Conservation (phyloP, 2,797 vertebrate species). For the Microtus californicus region DNA sequence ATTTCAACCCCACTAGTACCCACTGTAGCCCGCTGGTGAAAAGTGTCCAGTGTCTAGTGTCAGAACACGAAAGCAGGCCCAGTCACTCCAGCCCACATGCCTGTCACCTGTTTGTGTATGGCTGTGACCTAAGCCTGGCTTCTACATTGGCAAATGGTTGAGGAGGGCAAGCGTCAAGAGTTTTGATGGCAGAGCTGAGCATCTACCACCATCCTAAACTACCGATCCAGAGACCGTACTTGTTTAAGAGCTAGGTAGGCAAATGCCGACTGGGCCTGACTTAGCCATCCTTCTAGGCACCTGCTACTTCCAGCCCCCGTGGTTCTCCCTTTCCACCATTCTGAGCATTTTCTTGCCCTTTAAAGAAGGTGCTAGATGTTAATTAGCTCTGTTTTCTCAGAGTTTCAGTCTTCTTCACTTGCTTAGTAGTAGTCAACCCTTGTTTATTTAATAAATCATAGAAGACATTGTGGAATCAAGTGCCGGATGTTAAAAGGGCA, state of each 20-base stretch:
- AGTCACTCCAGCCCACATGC: not conserved
- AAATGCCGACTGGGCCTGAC: not conserved
- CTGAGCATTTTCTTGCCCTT: not conserved
- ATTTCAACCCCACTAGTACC: not conserved
- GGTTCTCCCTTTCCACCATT: not conserved
- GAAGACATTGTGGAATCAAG: conserved; percentile 4
- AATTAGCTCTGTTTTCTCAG: not conserved
- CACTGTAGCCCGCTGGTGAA: not conserved
- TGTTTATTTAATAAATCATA: not conserved
- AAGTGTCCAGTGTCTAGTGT: not conserved
- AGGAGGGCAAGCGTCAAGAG: not conserved
- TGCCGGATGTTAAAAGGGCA: not conserved
- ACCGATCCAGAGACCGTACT: not conserved
- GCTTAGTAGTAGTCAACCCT: not conserved
- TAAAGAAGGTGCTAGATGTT: not conserved
- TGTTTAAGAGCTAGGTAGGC: not conserved
- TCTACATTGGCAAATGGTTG: not conserved
- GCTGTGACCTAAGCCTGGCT: not conserved
- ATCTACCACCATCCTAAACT: not conserved
- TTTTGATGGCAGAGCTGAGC: not conserved
- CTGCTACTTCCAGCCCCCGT: not conserved
- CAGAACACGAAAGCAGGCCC: not conserved
- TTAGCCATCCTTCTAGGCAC: not conserved
- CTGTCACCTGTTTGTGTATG: not conserved
- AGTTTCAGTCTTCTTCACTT: not conserved